Evolutionary conservation across 2,113 vertebrate genomes (phyloP).

Genomic region (Hemiscyllium ocellatum): DNA sequence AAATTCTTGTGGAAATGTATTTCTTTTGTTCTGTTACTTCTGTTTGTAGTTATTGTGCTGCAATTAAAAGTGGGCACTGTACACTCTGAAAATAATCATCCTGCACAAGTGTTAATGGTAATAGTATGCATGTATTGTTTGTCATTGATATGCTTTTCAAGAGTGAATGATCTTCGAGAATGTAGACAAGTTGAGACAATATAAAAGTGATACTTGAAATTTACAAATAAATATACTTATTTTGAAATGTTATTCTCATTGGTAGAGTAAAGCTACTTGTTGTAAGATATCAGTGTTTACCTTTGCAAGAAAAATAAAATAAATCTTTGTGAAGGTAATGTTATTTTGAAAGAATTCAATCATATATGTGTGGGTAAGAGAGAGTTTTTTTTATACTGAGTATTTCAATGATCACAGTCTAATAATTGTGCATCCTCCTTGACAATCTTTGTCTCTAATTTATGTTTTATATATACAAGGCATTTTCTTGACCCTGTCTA

Average conservation of each 20-base stretch:
- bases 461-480: neutral
- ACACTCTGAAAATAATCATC: neutral
- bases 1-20: neutral
- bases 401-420: neutral
- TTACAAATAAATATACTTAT: neutral
- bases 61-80: neutral
- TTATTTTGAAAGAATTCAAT: conserved; percentile 6
- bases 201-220: conserved; percentile 18
- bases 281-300: neutral
- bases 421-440: neutral
- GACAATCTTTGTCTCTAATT: neutral
- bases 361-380: neutral
- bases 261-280: neutral
- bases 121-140: neutral
- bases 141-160: neutral
- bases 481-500: neutral
- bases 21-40: neutral
- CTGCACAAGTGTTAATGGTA: neutral
- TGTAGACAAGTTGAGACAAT: neutral
- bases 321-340: neutral
- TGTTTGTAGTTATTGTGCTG: neutral
- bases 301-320: neutral
- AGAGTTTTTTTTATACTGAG: neutral
- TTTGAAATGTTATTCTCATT: conserved; percentile 4
- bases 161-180: neutral